Evolutionary conservation across 30 jellyfish, hydroid and myxozoan species (phyloP), one percentile per base, ranked within the genome.

Genomic region (Pseudorhiza aurosa): DNA sequence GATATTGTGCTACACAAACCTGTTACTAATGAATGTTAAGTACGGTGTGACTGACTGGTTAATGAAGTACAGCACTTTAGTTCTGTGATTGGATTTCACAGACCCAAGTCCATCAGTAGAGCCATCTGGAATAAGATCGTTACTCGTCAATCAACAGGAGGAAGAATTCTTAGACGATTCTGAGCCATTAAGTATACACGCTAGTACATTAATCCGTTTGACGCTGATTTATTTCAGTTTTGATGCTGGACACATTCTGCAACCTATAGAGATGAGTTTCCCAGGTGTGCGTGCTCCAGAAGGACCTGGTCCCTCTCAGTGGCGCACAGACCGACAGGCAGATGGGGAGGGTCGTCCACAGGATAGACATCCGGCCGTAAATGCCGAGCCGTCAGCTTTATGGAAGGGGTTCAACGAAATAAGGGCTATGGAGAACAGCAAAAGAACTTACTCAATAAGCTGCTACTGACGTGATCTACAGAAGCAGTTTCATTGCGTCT

Each of bases 31-130:
- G 25, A 72, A 62, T 30, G 83, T 75, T 0, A 91, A 85, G 44
- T 85, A 78, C 9, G 98, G 98, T 10, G 98, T 83, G n/a, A 85
- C 79, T 10, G 98, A 75, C 49, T 91, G 82, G 11, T 94, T 82
- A 30, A 71, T 49, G 71, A 84, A 91, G 62, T 91, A 91, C 15
- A 91, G 81, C 47, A 91, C 85, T 72, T 91, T 91, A 1, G 95
- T 83, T 43, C 51, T 70, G 31, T 53, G 37, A 42, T 35, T 36
- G 9, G 47, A 6, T 18, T 49, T 56, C 18, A 28, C 37, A 8
- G 64, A 32, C 10, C 58, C 32, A 19, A 29, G 37, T 22, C 63
- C 57, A 28, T 76, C 79, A 15, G 42, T 14, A 76, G 19, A 58
- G 8, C 88, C 88, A 76, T 76, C 88, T 76, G 24, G 2, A 50